Evolutionary conservation across 1,140 invertebrate species (phyloP), one percentile per base, ranked within the genome.

Genomic region (Lordiphosa clarofinis): DNA sequence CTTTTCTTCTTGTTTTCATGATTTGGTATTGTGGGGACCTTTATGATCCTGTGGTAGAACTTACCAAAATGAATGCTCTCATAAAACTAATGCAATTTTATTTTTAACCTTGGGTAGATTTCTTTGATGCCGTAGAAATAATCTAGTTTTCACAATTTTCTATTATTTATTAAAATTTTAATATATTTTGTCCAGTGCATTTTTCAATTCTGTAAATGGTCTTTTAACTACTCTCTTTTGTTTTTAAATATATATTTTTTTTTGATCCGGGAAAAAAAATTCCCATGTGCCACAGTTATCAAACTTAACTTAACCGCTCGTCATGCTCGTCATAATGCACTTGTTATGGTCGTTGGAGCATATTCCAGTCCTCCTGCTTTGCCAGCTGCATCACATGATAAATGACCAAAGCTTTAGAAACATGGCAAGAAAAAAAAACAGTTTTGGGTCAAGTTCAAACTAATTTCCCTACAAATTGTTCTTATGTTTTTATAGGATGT

Each of bases 381-480:
- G 4, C 43, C 53, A 42, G 13, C 21, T 21, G 53, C 21, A 42
- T 24, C 46, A 33, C 55, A 65, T 79, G 65, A 79, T 61, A 73
- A 73, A 81, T 70, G 37, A 60, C 38, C 48, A 8, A 37, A 37
- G 6, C 24, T 35, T 56, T 28, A 53, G 28, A 8, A 31, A 31
- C 28, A 31, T 31, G 28, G 47, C 11, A 40, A n/a, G 33, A 33
- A 42, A n/a, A 36, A 33, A 42, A 50, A 50, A 57, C 50, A 46
- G 39, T 43, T 71, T 73, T 59, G 73, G 73, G 74, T 78, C 73
- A 78, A 78, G 73, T 78, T 78, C 73, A 78, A 79, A 73, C 64
- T 69, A 63, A 78, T 78, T 73, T 78, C 39, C 56, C 47, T 47
- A 52, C 58, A 54, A 78, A 60, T 68, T 69, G 55, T 69, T 73